These are phyloP conservation scores for Lycia hirtaria DNA, from an alignment of 2,888 invertebrate species.

Conservation along the genomic window DNA sequence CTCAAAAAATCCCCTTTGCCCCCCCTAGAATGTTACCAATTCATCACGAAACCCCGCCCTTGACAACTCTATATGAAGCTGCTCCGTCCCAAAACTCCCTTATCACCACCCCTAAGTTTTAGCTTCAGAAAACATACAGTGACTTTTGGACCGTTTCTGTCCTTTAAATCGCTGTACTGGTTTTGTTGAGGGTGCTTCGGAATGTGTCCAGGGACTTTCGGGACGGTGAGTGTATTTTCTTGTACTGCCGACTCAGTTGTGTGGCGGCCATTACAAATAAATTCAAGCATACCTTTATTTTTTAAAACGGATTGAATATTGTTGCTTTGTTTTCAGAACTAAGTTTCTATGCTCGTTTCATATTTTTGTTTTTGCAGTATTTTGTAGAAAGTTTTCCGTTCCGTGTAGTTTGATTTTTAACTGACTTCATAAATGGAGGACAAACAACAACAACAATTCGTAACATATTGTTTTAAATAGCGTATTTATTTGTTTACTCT, in stretches of 20 bases:
- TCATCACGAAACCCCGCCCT: conserved; percentile 86
- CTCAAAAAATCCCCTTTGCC: conserved; percentile 72
- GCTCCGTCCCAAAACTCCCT: conserved; percentile 65
- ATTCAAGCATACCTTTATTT: conserved; percentile 70
- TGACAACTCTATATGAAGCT: conserved; percentile 86
- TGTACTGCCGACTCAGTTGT: conserved; percentile 68
- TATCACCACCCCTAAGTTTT: conserved; percentile 48
- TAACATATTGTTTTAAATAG: too few species aligned
- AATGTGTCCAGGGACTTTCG: conserved; percentile 54
- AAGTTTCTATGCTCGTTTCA: conserved; percentile 27
- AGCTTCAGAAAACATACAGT: conserved; percentile 30
- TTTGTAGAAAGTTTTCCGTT: conserved; percentile 2
- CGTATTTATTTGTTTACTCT: too few species aligned
- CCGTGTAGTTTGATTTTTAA: conserved; percentile 15
- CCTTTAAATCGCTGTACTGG: conserved; percentile 48
- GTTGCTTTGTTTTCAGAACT: conserved; percentile 49
- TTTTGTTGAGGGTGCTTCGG: conserved; percentile 45
- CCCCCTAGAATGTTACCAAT: conserved; percentile 81
- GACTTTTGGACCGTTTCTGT: conserved; percentile 52
- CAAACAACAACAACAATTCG: too few species aligned
- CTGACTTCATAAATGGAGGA: too few species aligned
- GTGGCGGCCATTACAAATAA: conserved; percentile 77
- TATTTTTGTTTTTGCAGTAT: conserved; percentile 40
- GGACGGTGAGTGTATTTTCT: conserved; percentile 70
- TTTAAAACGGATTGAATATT: conserved; percentile 64